Evolutionary conservation across 1,140 invertebrate genomes (phyloP).

Genomic region (Bombus pascuorum): DNA sequence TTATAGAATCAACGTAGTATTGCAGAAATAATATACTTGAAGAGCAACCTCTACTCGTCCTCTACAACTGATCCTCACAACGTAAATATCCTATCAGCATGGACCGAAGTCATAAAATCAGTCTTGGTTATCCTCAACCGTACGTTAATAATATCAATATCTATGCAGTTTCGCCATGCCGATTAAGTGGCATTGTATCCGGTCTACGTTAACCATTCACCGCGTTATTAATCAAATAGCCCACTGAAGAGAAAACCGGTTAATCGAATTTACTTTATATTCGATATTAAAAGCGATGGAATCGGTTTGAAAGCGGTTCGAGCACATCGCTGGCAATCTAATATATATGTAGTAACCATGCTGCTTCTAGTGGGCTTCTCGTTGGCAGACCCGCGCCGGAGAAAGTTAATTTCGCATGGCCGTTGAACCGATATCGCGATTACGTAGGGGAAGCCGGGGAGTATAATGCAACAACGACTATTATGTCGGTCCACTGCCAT

Average conservation of each 20-base stretch:
- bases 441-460: slow-evolving; percentile 67
- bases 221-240: background rate
- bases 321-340: slow-evolving; percentile 12
- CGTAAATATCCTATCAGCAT: background rate
- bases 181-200: background rate
- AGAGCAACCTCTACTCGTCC: background rate
- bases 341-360: slow-evolving; percentile 9
- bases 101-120: background rate
- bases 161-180: background rate
- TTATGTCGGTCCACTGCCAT: slow-evolving; percentile 48
- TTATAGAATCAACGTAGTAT: background rate
- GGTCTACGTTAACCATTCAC: background rate
- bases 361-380: slow-evolving; percentile 49
- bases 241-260: background rate
- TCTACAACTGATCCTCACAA: background rate
- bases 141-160: background rate
- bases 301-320: slow-evolving; percentile 6
- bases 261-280: background rate
- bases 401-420: slow-evolving; percentile 81
- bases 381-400: slow-evolving; percentile 59
- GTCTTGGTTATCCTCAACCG: too few species aligned
- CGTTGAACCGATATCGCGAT: slow-evolving; percentile 78
- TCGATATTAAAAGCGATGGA: background rate
- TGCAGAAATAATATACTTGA: background rate
- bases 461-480: slow-evolving; percentile 55